These are phyloP conservation scores for Spea multiplicata DNA, from an alignment of 2,113 vertebrate species.

Conservation along the genomic window DNA sequence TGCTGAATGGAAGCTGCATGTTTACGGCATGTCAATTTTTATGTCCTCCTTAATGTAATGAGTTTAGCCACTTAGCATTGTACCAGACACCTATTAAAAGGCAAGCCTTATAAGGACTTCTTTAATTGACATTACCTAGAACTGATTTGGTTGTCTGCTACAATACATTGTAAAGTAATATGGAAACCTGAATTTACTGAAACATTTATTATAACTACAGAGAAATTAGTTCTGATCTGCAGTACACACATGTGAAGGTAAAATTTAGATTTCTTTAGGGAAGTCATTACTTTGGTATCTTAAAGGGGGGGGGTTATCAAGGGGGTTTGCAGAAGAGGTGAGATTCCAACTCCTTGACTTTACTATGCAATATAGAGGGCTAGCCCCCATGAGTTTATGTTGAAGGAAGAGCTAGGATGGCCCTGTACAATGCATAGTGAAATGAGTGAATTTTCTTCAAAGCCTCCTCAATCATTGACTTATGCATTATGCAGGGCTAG, in stretches of 20 bases:
- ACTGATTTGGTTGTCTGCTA: not conserved
- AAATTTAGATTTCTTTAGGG: not conserved
- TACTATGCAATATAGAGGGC: no score
- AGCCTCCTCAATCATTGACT: no score
- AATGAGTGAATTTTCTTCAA: no score
- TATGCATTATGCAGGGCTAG: no score
- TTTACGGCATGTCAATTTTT: conserved; percentile 46
- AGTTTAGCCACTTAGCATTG: conserved; percentile 38
- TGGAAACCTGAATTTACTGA: not conserved
- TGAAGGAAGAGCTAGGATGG: no score
- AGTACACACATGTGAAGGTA: not conserved
- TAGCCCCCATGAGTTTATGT: no score
- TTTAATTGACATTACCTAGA: not conserved
- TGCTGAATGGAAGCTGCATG: conserved; percentile 34
- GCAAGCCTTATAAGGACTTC: conserved; percentile 30
- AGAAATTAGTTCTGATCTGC: not conserved
- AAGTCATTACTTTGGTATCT: no score
- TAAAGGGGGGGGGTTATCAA: no score
- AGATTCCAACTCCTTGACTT: no score
- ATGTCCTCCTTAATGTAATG: conserved; percentile 35
- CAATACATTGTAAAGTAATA: not conserved
- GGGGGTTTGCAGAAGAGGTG: no score
- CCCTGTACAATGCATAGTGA: no score
- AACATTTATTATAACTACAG: not conserved
- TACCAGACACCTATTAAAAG: conserved; percentile 33